Evolutionary conservation across 2,113 vertebrate species (phyloP).

Genomic region (Tupaia chinensis): DNA sequence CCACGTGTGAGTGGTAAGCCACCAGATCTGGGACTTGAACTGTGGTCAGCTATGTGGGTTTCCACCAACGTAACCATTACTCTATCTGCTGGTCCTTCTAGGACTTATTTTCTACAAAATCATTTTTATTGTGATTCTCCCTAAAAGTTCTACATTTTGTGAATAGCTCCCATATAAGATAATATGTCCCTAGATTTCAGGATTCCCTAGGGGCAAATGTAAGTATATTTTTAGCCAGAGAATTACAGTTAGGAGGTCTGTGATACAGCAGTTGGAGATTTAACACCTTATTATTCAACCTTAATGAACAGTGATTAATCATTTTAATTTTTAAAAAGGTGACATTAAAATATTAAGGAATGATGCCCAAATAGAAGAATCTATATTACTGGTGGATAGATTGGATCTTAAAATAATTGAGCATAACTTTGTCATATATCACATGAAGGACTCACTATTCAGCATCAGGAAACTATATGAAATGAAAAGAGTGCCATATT

Average conservation of each 20-base stretch:
- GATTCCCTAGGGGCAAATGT: neutral
- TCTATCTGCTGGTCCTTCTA: neutral
- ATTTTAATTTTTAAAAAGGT: neutral
- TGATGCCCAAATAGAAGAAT: neutral
- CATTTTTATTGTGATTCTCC: neutral
- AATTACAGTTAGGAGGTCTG: neutral
- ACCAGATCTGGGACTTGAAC: no score
- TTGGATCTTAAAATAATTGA: neutral
- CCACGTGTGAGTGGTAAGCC: no score
- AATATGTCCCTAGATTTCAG: neutral
- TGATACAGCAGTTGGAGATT: neutral
- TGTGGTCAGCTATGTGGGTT: no score
- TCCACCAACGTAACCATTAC: no score
- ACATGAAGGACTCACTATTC: neutral
- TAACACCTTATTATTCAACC: neutral
- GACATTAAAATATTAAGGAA: neutral
- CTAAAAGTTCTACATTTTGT: neutral
- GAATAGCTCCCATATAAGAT: neutral
- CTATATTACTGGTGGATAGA: neutral
- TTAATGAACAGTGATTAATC: neutral
- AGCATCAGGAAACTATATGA: neutral
- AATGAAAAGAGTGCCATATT: neutral
- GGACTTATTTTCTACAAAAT: neutral
- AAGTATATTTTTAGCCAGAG: neutral
- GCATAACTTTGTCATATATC: neutral